Evolutionary conservation across 2,797 vertebrate genomes (phyloP).

Genomic region (Denticeps clupeoides): DNA sequence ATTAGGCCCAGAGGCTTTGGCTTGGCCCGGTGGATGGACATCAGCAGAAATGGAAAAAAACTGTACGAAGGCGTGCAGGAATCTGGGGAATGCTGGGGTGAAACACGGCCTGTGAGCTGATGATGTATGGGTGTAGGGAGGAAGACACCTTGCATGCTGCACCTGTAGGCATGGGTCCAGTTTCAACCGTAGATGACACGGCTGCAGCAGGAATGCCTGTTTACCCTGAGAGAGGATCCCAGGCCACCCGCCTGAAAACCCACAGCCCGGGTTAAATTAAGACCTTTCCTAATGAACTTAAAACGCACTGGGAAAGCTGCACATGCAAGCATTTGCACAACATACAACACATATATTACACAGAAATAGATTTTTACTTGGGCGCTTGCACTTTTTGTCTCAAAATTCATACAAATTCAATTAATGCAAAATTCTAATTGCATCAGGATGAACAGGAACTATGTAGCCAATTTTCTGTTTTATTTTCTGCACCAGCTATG

Average conservation of each 20-base stretch:
- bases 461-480: no score
- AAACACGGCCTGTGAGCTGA: conserved; percentile 30
- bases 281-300: conserved; percentile 9
- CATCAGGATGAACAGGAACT: no score
- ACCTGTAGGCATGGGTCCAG: conserved; percentile 50
- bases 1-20: conserved; percentile 18
- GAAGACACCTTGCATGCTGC: conserved; percentile 57
- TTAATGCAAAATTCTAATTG: no score
- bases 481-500: no score
- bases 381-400: neutral
- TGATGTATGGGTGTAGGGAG: conserved; percentile 24
- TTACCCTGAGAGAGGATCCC: conserved; percentile 22
- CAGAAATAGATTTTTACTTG: no score
- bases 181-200: conserved; percentile 33
- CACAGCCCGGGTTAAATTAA: conserved; percentile 31
- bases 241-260: conserved; percentile 28
- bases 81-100: conserved; percentile 47
- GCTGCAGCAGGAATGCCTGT: conserved; percentile 35
- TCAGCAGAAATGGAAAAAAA: conserved; percentile 25
- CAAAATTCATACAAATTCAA: no score
- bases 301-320: no score
- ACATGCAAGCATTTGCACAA: no score
- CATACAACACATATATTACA: no score
- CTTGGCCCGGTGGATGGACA: conserved; percentile 25
- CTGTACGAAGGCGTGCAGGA: conserved; percentile 33